phyloP scores from a whole-genome alignment of 2,113 vertebrate species.

The Acrocephalus arundinaceus region DNA sequence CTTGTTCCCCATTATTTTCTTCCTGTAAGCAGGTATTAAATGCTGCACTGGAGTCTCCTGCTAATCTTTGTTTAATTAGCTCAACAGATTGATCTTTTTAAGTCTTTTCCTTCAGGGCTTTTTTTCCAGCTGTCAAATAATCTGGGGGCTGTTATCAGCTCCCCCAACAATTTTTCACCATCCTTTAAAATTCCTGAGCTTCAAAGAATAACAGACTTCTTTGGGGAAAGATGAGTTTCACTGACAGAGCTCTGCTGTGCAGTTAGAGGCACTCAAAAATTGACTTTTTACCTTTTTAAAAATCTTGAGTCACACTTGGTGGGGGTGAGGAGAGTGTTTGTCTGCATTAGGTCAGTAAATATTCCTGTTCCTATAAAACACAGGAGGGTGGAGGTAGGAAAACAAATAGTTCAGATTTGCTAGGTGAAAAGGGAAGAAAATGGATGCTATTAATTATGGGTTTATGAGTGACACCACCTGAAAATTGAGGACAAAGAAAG shows the following conservation, averaged over 20 bases:
- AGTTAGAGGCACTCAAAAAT: neutral
- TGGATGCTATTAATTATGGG: neutral
- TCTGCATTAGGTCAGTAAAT: neutral
- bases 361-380: neutral
- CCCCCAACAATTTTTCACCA: neutral
- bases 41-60: neutral
- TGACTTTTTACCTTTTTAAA: neutral
- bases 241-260: neutral
- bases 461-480: neutral
- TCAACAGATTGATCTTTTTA: constrained; percentile 1
- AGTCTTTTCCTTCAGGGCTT: neutral
- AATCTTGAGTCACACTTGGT: neutral
- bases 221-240: neutral
- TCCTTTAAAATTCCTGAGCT: neutral
- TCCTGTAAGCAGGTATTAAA: neutral
- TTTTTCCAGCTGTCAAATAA: constrained; percentile 39
- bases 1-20: neutral
- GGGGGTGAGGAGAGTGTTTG: neutral
- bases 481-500: neutral
- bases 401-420: neutral
- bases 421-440: neutral
- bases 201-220: neutral
- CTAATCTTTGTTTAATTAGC: constrained; percentile 28
- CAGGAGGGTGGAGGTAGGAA: neutral
- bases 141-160: neutral